phyloP scores from a whole-genome alignment of 1,140 invertebrate genomes.

The Lerema accius region DNA sequence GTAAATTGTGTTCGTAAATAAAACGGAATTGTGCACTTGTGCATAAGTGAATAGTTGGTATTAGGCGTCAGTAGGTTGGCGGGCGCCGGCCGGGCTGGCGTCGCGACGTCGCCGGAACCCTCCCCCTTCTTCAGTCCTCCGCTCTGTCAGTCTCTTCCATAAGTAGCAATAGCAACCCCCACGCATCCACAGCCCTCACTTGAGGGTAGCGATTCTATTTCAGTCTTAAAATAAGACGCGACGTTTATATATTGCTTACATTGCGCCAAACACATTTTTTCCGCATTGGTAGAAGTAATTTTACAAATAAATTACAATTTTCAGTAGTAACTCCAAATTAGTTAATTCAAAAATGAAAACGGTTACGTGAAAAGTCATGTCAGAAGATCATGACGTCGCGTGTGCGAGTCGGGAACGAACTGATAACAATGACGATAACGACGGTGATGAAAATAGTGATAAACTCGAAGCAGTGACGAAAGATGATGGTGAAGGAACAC shows the following conservation, averaged over 20 bases:
- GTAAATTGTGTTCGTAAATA: slow-evolving; percentile 5
- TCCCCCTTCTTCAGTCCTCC: slow-evolving; percentile 39
- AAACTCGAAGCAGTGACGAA: slow-evolving; percentile 29
- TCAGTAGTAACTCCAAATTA: slow-evolving; percentile 13
- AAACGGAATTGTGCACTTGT: slow-evolving; percentile 37
- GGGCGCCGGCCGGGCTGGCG: slow-evolving; percentile 76
- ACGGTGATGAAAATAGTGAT: slow-evolving; percentile 35
- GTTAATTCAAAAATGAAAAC: slow-evolving; percentile 50
- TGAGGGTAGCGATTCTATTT: slow-evolving; percentile 28
- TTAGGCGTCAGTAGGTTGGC: slow-evolving; percentile 56
- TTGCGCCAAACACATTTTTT: background rate
- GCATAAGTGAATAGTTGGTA: slow-evolving; percentile 54
- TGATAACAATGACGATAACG: slow-evolving; percentile 34
- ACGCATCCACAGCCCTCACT: slow-evolving; percentile 31
- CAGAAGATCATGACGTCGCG: slow-evolving; percentile 68
- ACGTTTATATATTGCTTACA: background rate
- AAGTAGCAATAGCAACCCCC: slow-evolving; percentile 35
- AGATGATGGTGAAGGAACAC: slow-evolving; percentile 30
- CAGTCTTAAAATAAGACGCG: slow-evolving; percentile 16
- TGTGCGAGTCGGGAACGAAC: slow-evolving; percentile 53
- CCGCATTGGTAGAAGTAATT: background rate
- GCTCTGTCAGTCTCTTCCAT: slow-evolving; percentile 23
- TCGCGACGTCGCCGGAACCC: slow-evolving; percentile 63
- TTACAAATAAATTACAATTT: slow-evolving; percentile 8
- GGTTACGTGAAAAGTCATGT: slow-evolving; percentile 61